phyloP scores from a whole-genome alignment of 2,113 vertebrate species.

The Calyptommatus sinebrachiatus region DNA sequence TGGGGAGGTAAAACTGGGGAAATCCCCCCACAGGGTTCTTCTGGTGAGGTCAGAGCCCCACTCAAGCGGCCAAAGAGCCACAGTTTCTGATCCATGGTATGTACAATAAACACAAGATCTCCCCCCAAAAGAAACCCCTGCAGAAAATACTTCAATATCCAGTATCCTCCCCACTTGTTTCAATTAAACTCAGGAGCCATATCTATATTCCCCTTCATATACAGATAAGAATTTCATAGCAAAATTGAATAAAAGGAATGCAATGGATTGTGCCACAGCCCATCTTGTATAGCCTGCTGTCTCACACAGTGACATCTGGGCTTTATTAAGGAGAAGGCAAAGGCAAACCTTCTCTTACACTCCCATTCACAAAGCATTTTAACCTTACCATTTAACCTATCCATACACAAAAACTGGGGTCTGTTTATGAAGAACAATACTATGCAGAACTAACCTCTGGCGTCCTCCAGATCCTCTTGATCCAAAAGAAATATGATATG shows the following conservation, averaged over 20 bases:
- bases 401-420: background rate
- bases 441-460: constrained; percentile 74
- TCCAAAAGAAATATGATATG: constrained; percentile 93
- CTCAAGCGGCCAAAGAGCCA: too few species aligned
- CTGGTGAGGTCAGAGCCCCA: too few species aligned
- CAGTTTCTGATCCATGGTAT: background rate
- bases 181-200: background rate
- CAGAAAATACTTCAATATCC: background rate
- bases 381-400: background rate
- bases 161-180: background rate
- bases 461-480: constrained; percentile 78
- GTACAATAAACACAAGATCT: background rate
- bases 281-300: too few species aligned
- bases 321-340: too few species aligned
- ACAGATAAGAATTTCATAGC: background rate
- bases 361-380: background rate
- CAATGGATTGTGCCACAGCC: too few species aligned
- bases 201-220: background rate
- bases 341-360: background rate
- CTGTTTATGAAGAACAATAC: background rate
- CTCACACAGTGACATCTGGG: too few species aligned
- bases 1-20: too few species aligned
- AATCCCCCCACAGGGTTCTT: too few species aligned
- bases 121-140: background rate
- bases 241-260: background rate